A percentile compares a stretch with the other conserved stretches of the same genome.
phyloP scores from a whole-genome alignment of 2,113 vertebrate genomes.

The Notechis scutatus region DNA sequence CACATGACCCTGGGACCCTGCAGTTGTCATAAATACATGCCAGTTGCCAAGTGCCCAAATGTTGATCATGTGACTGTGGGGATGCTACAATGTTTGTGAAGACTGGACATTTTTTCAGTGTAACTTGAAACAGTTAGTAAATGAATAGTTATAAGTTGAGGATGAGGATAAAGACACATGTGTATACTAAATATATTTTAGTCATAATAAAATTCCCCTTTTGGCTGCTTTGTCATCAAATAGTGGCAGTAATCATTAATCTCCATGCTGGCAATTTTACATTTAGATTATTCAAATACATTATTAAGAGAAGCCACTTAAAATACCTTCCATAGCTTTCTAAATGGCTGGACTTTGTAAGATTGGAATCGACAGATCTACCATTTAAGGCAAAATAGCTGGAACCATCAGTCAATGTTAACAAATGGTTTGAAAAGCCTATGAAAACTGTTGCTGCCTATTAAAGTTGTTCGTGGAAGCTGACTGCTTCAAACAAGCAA shows the following conservation, averaged over 20 bases:
- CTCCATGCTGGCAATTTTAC: background rate
- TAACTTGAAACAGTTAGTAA: background rate
- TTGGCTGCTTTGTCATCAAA: background rate
- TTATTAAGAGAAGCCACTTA: background rate
- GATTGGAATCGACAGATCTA: background rate
- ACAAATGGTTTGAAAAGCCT: background rate
- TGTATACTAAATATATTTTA: background rate
- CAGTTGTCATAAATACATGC: background rate
- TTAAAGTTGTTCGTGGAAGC: background rate
- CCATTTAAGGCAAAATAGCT: background rate
- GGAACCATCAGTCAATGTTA: background rate
- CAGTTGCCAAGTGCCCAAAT: background rate
- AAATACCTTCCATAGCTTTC: background rate
- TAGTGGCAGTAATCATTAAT: background rate
- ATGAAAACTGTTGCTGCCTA: background rate
- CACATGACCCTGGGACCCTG: background rate
- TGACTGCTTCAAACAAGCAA: background rate
- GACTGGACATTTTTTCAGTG: background rate
- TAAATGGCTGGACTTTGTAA: background rate
- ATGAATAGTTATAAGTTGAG: background rate
- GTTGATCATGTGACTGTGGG: background rate
- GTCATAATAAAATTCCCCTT: background rate
- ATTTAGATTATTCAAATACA: background rate
- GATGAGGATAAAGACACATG: background rate
- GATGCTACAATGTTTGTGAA: background rate